These are phyloP conservation scores for Protaetia brevitarsis DNA, from an alignment of 1,140 invertebrate genomes.

Conservation along the genomic window DNA sequence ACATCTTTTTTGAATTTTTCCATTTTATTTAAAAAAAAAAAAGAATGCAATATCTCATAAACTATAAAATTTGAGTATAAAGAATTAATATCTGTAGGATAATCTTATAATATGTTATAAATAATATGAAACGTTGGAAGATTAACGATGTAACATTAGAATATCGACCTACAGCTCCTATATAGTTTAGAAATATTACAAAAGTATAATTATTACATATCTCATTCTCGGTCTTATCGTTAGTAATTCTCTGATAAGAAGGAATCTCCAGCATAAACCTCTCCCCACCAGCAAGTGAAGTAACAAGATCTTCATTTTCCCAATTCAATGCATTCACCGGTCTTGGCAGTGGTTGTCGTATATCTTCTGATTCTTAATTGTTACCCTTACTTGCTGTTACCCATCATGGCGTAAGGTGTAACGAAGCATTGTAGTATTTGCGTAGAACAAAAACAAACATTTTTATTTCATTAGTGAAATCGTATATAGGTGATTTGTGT, in stretches of 20 bases:
- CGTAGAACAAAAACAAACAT: no score
- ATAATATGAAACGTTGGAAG: not conserved
- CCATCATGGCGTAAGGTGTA: no score
- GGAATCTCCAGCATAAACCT: constrained; percentile 35
- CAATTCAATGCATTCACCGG: constrained; percentile 6
- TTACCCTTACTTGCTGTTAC: not conserved
- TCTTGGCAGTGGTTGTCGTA: not conserved
- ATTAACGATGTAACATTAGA: not conserved
- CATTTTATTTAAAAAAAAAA: no score
- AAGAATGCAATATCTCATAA: no score
- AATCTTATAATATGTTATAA: no score
- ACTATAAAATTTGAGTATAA: no score
- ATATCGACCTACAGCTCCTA: not conserved
- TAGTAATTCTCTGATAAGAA: constrained; percentile 28
- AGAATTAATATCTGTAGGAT: no score
- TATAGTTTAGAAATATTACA: constrained; percentile 7
- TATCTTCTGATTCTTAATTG: not conserved
- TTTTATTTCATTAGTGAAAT: no score
- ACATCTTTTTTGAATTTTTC: not conserved
- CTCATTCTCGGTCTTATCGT: constrained; percentile 9
- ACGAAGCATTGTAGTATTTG: no score
- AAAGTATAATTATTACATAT: constrained; percentile 11
- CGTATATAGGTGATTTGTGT: no score
- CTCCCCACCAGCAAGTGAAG: constrained; percentile 21
- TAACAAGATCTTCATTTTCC: constrained; percentile 25